These are phyloP conservation scores for Lasioglossum oenotherae DNA, from an alignment of 2,888 invertebrate genomes.

Conservation along the genomic window DNA sequence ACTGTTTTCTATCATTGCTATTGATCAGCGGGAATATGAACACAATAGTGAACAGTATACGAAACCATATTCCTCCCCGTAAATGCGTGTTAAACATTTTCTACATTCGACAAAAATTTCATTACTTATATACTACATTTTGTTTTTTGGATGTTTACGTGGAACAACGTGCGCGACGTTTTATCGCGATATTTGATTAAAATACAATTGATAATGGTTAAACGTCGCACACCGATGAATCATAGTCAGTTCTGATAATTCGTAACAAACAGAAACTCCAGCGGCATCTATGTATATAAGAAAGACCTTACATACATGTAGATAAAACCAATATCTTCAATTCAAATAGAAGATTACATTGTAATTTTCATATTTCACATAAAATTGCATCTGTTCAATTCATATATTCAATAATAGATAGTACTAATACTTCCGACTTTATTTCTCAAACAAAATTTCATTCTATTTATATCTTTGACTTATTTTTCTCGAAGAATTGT, in stretches of 20 bases:
- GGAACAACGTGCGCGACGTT: background rate
- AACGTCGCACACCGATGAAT: conserved; percentile 8
- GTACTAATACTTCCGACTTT: no score
- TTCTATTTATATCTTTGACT: no score
- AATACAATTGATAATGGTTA: conserved; percentile 23
- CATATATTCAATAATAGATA: no score
- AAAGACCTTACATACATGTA: background rate
- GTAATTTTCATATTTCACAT: background rate
- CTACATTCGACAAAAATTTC: conserved; percentile 19
- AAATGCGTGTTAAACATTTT: conserved; percentile 59
- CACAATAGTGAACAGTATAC: conserved; percentile 27
- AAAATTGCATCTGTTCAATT: no score
- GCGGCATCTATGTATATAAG: conserved; percentile 35
- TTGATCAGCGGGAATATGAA: conserved; percentile 46
- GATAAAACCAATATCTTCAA: background rate
- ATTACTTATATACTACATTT: conserved; percentile 46
- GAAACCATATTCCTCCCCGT: conserved; percentile 52
- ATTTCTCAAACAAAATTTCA: no score
- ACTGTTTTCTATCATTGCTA: conserved; percentile 45
- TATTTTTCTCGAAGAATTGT: no score
- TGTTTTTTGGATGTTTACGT: conserved; percentile 18
- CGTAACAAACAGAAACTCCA: conserved; percentile 25
- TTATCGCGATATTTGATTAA: conserved; percentile 45
- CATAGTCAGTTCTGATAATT: conserved; percentile 36
- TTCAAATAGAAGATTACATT: background rate